These are phyloP conservation scores for Drosophila pegasa DNA, from an alignment of 2,888 invertebrate species.

Conservation along the genomic window DNA sequence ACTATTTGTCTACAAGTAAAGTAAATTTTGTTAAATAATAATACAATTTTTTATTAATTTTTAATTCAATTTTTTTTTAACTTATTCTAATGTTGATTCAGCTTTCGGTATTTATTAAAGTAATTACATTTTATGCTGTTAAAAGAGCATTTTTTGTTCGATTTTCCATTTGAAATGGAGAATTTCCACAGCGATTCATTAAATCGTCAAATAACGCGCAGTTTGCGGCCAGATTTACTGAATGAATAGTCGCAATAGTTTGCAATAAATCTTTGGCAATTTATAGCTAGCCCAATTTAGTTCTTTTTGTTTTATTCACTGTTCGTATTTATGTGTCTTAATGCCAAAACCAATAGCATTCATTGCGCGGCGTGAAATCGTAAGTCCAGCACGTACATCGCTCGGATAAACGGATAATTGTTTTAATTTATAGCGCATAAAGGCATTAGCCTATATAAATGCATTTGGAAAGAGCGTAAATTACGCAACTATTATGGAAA, in stretches of 20 bases:
- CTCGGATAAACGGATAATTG: slow-evolving; percentile 36
- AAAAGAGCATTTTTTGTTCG: slow-evolving; percentile 2
- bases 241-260: slow-evolving; percentile 62
- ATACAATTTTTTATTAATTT: too few relatives aligned
- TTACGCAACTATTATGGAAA: slow-evolving; percentile 6
- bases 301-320: slow-evolving; percentile 13
- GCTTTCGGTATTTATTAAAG: not conserved
- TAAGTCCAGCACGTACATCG: slow-evolving; percentile 58
- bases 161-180: not conserved
- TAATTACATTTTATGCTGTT: slow-evolving; percentile 5
- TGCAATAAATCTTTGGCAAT: slow-evolving; percentile 45
- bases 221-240: slow-evolving; percentile 52
- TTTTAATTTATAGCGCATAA: slow-evolving; percentile 20
- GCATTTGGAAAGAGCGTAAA: slow-evolving; percentile 28
- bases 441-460: slow-evolving; percentile 14
- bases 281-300: slow-evolving; percentile 38
- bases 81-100: slow-evolving; percentile 2
- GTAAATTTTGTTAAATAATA: too few relatives aligned
- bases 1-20: not conserved
- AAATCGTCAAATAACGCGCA: slow-evolving; percentile 7
- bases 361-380: slow-evolving; percentile 59
- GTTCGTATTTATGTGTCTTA: slow-evolving; percentile 38
- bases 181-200: slow-evolving; percentile 10
- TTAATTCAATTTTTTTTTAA: slow-evolving; percentile 20
- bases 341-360: slow-evolving; percentile 68